A percentile compares a stretch with the other conserved stretches of the same genome.
Conservation (phyloP, 1,140 invertebrate genomes). For the Meloidogyne chitwoodi region DNA sequence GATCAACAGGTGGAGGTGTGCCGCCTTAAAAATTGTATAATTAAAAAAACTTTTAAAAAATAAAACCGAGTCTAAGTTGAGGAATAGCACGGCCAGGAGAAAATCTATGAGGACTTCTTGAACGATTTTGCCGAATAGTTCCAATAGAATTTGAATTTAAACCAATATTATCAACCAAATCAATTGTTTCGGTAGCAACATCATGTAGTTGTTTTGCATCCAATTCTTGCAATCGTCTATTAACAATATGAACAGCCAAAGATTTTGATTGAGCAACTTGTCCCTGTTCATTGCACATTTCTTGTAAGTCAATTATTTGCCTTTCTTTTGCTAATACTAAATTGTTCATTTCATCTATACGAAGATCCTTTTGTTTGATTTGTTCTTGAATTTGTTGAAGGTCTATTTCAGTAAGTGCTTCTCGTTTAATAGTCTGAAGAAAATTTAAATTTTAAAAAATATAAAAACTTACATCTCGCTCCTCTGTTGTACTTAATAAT, state of each 20-base stretch:
- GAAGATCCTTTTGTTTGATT: conserved; percentile 60
- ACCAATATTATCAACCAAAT: neutral
- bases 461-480: conserved; percentile 12
- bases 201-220: conserved; percentile 35
- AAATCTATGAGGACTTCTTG: conserved; percentile 13
- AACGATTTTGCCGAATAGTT: neutral
- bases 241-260: conserved; percentile 40
- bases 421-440: neutral
- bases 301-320: conserved; percentile 65
- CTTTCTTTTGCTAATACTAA: conserved; percentile 63
- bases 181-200: conserved; percentile 16
- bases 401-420: neutral
- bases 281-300: conserved; percentile 78
- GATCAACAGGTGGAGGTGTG: conserved; percentile 43
- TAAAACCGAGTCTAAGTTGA: conserved; percentile 25
- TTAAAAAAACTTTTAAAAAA: conserved; percentile 16
- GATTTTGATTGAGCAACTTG: conserved; percentile 72
- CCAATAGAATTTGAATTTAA: neutral
- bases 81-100: conserved; percentile 43
- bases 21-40: neutral
- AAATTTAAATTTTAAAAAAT: neutral
- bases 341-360: conserved; percentile 64
- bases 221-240: conserved; percentile 39
- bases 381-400: conserved; percentile 31
- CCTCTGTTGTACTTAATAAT: neutral